These are phyloP conservation scores for Thomomys bottae DNA, from an alignment of 2,113 vertebrate species.

Conservation along the genomic window DNA sequence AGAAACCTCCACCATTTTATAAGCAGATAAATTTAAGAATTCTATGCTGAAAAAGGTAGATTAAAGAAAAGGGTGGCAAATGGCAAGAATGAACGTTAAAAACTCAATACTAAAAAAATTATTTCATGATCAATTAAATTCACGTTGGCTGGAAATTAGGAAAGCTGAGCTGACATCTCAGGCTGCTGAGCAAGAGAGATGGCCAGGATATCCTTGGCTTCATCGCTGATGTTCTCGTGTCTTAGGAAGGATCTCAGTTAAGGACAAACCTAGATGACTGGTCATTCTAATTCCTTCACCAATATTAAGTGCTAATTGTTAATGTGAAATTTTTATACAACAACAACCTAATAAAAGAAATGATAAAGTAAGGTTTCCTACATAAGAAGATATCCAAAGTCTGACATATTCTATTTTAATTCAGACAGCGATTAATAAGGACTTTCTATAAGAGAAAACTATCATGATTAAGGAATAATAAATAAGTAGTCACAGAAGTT, in stretches of 20 bases:
- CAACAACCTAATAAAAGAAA: too few relatives aligned
- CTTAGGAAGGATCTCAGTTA: not conserved
- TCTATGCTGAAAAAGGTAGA: not conserved
- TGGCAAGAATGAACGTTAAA: not conserved
- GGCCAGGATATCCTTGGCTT: not conserved
- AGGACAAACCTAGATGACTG: not conserved
- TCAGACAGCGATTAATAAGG: not conserved
- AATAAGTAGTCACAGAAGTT: not conserved
- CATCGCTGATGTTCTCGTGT: not conserved
- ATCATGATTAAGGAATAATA: conserved; percentile 5
- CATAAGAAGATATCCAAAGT: not conserved
- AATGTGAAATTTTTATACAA: not conserved
- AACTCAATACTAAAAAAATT: not conserved
- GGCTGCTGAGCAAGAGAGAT: too few relatives aligned
- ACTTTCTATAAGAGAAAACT: not conserved
- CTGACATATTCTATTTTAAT: not conserved
- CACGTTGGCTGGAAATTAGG: not conserved
- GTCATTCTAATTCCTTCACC: not conserved
- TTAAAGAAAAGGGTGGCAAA: not conserved
- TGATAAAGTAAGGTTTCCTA: not conserved
- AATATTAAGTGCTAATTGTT: not conserved
- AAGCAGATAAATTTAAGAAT: not conserved
- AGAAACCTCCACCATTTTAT: not conserved
- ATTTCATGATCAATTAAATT: not conserved
- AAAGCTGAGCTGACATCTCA: not conserved